These are phyloP conservation scores for Rallus limicola DNA, from an alignment of 2,113 vertebrate genomes.

Conservation along the genomic window DNA sequence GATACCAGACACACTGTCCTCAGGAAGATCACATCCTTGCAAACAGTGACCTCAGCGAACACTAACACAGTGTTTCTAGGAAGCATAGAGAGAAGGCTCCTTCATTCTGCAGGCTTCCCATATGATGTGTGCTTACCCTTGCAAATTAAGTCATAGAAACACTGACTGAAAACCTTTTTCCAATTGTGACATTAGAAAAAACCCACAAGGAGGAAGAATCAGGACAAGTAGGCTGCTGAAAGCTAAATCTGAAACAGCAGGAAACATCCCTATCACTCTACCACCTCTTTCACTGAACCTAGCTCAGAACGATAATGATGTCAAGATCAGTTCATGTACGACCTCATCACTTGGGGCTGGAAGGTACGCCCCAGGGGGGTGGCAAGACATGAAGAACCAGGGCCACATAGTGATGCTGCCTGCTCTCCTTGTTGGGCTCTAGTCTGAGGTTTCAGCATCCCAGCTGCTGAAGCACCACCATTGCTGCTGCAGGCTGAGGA, in stretches of 20 bases:
- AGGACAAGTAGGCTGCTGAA: background rate
- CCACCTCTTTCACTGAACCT: background rate
- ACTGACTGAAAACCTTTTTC: background rate
- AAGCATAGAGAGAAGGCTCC: background rate
- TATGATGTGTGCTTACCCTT: background rate
- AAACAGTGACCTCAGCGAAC: background rate
- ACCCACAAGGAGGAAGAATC: background rate
- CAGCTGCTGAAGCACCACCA: rapidly evolving
- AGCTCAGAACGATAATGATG: background rate
- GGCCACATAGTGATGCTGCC: rapidly evolving
- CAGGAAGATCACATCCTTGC: rapidly evolving
- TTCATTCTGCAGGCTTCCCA: background rate
- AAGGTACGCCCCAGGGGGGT: background rate
- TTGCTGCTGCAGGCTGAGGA: rapidly evolving
- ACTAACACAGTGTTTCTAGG: background rate
- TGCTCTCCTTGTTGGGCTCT: background rate
- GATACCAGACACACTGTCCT: background rate
- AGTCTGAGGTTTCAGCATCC: background rate
- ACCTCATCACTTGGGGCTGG: background rate
- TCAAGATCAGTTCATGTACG: background rate
- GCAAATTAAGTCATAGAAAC: background rate
- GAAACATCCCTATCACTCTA: background rate
- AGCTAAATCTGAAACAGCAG: background rate
- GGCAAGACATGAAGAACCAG: rapidly evolving
- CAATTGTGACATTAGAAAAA: background rate